Conservation (phyloP, 2,113 vertebrate species). For the Irena cyanogastra region DNA sequence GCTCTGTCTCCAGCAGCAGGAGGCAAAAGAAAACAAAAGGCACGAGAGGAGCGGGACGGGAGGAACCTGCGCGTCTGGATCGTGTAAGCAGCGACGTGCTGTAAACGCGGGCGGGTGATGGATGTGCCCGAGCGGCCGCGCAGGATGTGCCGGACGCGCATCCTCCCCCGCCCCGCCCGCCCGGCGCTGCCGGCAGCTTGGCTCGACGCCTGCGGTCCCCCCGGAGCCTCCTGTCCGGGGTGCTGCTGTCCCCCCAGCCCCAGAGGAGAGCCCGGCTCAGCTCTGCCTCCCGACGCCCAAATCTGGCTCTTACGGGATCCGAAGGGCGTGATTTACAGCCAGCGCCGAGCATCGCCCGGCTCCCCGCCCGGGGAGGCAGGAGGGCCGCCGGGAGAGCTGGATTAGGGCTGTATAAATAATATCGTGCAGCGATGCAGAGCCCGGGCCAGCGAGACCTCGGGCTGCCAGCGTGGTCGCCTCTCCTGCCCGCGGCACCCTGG, state of each 20-base stretch:
- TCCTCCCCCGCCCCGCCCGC: background rate
- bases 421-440: background rate
- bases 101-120: slow-evolving; percentile 62
- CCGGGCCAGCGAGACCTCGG: background rate
- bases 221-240: background rate
- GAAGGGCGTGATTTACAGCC: background rate
- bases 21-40: slow-evolving; percentile 32
- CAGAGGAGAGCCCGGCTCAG: background rate
- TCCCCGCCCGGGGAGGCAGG: background rate
- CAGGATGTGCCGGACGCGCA: slow-evolving; percentile 1
- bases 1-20: slow-evolving; percentile 9
- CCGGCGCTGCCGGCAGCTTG: background rate
- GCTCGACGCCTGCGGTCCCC: background rate
- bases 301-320: background rate
- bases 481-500: accelerated
- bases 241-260: background rate
- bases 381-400: background rate
- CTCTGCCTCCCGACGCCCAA: background rate
- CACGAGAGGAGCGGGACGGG: background rate
- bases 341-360: background rate
- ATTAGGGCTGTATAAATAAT: background rate
- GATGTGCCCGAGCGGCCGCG: slow-evolving; percentile 31
- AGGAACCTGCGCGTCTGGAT: slow-evolving; percentile 62
- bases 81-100: slow-evolving; percentile 62
- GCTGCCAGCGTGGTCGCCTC: background rate